phyloP scores from a whole-genome alignment of 1,140 invertebrate genomes.

The Ectropis grisescens region DNA sequence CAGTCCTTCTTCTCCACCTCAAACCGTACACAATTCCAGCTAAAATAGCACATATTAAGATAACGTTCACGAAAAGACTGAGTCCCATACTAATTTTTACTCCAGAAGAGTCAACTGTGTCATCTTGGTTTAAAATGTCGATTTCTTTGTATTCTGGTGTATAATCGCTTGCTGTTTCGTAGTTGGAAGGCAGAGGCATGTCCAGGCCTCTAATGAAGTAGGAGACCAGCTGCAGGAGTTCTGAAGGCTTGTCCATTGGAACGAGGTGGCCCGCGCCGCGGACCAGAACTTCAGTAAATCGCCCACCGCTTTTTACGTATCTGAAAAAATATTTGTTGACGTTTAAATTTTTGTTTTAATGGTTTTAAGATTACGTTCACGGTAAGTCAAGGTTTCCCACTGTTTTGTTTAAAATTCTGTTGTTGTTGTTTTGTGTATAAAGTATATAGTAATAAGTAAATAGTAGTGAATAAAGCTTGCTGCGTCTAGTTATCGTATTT shows the following conservation, averaged over 20 bases:
- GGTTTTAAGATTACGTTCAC: too few relatives aligned
- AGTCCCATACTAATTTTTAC: slow-evolving; percentile 20
- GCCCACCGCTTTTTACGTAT: slow-evolving; percentile 78
- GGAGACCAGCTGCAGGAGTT: slow-evolving; percentile 78
- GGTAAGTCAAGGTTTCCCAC: too few relatives aligned
- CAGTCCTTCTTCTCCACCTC: slow-evolving; percentile 21
- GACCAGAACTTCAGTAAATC: slow-evolving; percentile 82
- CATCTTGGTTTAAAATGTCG: not conserved
- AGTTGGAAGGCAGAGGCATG: slow-evolving; percentile 12
- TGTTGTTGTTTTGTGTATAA: too few relatives aligned
- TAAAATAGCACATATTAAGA: slow-evolving; percentile 21
- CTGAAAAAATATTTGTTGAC: slow-evolving; percentile 61
- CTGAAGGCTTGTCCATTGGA: slow-evolving; percentile 83
- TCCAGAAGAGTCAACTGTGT: not conserved
- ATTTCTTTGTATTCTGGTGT: slow-evolving; percentile 16
- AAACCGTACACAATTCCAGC: slow-evolving; percentile 14
- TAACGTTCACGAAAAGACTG: slow-evolving; percentile 27
- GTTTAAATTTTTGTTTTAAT: too few relatives aligned
- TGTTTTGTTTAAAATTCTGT: too few relatives aligned
- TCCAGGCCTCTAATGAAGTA: slow-evolving; percentile 72
- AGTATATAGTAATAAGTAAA: too few relatives aligned
- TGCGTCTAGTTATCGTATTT: too few relatives aligned
- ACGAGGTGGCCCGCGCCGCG: slow-evolving; percentile 86
- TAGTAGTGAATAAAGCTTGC: too few relatives aligned
- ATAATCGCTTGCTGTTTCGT: slow-evolving; percentile 5